Percentiles rank a stretch among this genome's conserved stretches.
These are phyloP conservation scores for Eira barbara DNA, from an alignment of 2,113 vertebrate species.

Conservation along the genomic window DNA sequence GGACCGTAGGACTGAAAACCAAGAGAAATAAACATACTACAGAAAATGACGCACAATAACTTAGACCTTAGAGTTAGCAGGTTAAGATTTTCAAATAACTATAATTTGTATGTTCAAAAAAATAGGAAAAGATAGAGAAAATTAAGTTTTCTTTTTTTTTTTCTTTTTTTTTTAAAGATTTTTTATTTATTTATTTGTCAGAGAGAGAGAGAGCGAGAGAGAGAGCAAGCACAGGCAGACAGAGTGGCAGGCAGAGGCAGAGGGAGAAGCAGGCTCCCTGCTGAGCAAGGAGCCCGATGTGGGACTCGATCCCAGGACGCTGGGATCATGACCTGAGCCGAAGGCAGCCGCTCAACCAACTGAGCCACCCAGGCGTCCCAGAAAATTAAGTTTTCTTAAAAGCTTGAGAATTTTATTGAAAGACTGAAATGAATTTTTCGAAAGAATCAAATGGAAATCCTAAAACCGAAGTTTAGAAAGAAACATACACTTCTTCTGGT, in stretches of 20 bases:
- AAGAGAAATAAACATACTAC: background rate
- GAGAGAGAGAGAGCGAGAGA: too few species aligned
- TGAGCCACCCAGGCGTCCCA: too few species aligned
- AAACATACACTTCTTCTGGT: background rate
- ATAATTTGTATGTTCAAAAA: background rate
- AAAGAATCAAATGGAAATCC: background rate
- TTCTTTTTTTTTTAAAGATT: too few species aligned
- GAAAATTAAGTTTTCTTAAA: background rate
- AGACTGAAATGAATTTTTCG: background rate
- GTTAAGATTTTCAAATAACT: background rate
- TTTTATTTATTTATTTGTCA: too few species aligned
- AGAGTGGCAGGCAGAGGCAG: too few species aligned
- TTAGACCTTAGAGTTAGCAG: background rate
- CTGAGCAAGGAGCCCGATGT: too few species aligned
- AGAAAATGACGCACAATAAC: background rate
- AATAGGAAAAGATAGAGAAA: background rate
- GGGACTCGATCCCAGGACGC: too few species aligned
- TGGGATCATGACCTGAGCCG: too few species aligned
- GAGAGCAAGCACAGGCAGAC: too few species aligned
- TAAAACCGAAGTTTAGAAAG: constrained; percentile 12
- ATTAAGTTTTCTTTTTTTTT: background rate
- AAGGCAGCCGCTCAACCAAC: too few species aligned
- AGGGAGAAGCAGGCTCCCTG: too few species aligned
- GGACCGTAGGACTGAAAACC: background rate
- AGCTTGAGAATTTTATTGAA: background rate